phyloP scores from a whole-genome alignment of 2,888 invertebrate species.

The Homarus gammarus region DNA sequence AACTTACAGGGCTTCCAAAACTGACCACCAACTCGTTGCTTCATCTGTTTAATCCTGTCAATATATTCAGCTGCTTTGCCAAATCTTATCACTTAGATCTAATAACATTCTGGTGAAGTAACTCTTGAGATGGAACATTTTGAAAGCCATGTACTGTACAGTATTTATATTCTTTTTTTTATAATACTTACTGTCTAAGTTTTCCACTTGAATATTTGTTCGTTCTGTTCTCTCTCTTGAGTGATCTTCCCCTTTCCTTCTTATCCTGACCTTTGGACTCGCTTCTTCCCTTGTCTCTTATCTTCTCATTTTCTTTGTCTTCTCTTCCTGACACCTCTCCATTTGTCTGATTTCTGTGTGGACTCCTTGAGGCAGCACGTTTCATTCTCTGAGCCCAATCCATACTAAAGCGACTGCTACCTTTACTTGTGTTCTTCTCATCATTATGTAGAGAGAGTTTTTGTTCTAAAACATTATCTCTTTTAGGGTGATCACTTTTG shows the following conservation, averaged over 20 bases:
- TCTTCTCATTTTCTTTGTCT: conserved; percentile 69
- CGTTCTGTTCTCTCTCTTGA: conserved; percentile 58
- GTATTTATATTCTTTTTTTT: neutral
- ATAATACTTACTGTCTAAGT: conserved; percentile 61
- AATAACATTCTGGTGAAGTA: no score
- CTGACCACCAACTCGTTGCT: no score
- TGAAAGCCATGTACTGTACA: no score
- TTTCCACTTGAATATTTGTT: conserved; percentile 55
- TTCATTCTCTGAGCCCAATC: conserved; percentile 63
- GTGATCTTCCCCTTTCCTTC: conserved; percentile 60
- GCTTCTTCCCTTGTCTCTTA: conserved; percentile 53
- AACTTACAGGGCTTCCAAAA: no score
- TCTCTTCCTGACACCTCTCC: conserved; percentile 35
- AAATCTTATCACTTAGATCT: no score
- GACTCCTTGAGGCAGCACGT: conserved; percentile 55
- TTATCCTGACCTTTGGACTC: conserved; percentile 38
- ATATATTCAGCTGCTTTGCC: no score
- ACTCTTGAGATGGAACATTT: no score
- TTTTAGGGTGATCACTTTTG: conserved; percentile 42
- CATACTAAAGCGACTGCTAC: conserved; percentile 12
- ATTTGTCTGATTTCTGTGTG: conserved; percentile 32
- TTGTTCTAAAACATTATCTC: conserved; percentile 26
- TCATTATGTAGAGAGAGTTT: conserved; percentile 50
- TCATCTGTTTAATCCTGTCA: no score
- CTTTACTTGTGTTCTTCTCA: conserved; percentile 43